Conservation (phyloP, 1,140 invertebrate genomes). For the Bombus terrestris region DNA sequence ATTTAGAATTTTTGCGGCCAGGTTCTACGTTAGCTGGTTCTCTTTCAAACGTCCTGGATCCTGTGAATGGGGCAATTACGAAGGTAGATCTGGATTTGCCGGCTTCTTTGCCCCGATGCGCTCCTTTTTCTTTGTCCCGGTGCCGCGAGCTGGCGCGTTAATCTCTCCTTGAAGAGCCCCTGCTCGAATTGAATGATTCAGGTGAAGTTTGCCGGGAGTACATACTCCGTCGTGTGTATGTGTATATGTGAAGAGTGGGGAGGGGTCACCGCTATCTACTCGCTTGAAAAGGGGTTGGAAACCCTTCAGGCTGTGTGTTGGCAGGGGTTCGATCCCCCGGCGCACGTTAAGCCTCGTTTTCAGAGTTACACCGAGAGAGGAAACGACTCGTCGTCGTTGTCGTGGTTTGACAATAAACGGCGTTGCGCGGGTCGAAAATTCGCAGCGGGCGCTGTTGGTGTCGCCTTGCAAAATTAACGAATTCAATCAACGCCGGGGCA, state of each 20-base stretch:
- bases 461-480: constrained; percentile 60
- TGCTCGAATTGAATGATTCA: constrained; percentile 67
- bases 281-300: constrained; percentile 65
- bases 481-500: constrained; percentile 45
- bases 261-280: constrained; percentile 50
- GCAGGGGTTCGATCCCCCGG: constrained; percentile 62
- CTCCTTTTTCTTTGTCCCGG: constrained; percentile 59
- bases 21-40: not conserved
- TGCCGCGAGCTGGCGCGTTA: constrained; percentile 62
- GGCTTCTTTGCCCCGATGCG: constrained; percentile 34
- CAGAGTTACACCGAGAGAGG: constrained; percentile 29
- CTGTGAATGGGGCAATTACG: constrained; percentile 62
- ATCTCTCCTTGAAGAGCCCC: constrained; percentile 64
- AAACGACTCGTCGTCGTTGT: constrained; percentile 11
- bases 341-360: constrained; percentile 66
- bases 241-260: not conserved
- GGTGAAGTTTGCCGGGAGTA: constrained; percentile 65
- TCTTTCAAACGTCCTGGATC: constrained; percentile 18
- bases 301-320: constrained; percentile 62
- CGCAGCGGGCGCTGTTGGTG: constrained; percentile 42
- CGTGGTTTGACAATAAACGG: constrained; percentile 57
- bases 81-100: constrained; percentile 50
- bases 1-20: not conserved
- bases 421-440: constrained; percentile 42
- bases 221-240: constrained; percentile 18